Percentiles rank a stretch among this genome's conserved stretches.
phyloP scores from a whole-genome alignment of 2,888 invertebrate species.

The Julus scandinavius region DNA sequence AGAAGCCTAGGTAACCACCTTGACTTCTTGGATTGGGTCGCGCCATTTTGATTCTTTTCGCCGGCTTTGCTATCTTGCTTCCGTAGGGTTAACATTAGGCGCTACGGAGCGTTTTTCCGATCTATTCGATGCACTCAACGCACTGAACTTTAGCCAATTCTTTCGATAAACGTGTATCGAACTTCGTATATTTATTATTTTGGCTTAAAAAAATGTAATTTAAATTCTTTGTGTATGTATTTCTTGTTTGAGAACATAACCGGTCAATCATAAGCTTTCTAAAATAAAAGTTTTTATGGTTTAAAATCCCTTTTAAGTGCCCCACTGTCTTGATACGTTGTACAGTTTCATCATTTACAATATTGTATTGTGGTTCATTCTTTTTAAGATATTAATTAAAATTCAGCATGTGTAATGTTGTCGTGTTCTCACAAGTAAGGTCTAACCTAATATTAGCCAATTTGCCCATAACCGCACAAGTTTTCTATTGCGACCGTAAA shows the following conservation, averaged over 20 bases:
- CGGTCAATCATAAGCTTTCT: not conserved
- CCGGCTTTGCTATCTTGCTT: not conserved
- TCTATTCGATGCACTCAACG: not conserved
- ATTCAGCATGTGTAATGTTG: too few species aligned
- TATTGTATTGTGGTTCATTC: not conserved
- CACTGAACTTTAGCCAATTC: not conserved
- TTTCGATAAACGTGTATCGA: not conserved
- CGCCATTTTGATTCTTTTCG: not conserved
- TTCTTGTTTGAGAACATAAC: not conserved
- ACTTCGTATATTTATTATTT: not conserved
- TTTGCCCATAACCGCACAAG: too few species aligned
- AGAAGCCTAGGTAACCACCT: not conserved
- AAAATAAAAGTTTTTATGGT: not conserved
- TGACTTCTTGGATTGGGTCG: not conserved
- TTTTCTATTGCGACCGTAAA: too few species aligned
- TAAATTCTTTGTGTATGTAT: not conserved
- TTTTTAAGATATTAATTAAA: too few species aligned
- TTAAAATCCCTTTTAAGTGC: not conserved
- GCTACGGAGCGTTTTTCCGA: not conserved
- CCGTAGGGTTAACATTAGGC: not conserved
- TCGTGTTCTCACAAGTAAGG: too few species aligned
- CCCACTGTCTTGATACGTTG: not conserved
- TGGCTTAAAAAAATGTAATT: not conserved
- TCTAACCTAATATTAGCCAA: too few species aligned
- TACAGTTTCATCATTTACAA: not conserved